These are phyloP conservation scores for Masnerella sp. DNA, from an alignment of 2,888 invertebrate species.

Conservation along the genomic window DNA sequence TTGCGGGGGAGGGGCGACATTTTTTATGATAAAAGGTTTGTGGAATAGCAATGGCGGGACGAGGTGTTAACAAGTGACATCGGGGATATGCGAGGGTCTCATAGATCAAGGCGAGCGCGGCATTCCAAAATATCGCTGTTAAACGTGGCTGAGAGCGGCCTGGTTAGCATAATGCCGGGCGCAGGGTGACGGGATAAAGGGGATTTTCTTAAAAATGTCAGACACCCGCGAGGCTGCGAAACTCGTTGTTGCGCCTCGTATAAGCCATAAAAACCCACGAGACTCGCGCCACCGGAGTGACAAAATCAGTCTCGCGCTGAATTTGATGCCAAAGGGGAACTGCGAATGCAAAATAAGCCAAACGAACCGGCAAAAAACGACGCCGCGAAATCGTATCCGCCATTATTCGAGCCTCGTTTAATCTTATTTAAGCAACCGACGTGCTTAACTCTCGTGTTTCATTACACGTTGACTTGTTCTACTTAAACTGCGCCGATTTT, in stretches of 20 bases:
- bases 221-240: conserved; percentile 53
- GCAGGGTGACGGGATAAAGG: conserved; percentile 63
- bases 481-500: too few relatives aligned
- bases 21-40: conserved; percentile 46
- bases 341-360: conserved; percentile 48
- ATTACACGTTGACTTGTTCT: conserved; percentile 33
- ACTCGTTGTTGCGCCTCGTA: conserved; percentile 57
- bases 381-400: conserved; percentile 31
- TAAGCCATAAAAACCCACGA: conserved; percentile 60
- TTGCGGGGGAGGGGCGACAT: conserved; percentile 25
- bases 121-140: conserved; percentile 68
- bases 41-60: conserved; percentile 20
- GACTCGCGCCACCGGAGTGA: conserved; percentile 43
- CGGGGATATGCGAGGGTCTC: conserved; percentile 62
- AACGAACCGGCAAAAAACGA: conserved; percentile 50
- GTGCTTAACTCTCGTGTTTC: conserved; percentile 26
- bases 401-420: conserved; percentile 55
- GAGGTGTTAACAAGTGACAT: conserved; percentile 72
- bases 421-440: conserved; percentile 45
- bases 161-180: conserved; percentile 75
- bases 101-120: conserved; percentile 70
- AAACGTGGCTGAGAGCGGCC: conserved; percentile 58
- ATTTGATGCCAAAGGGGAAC: conserved; percentile 46
- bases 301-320: conserved; percentile 58
- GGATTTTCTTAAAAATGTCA: conserved; percentile 75